Evolutionary conservation across 2,797 vertebrate species (phyloP), one percentile per base, ranked within the genome.

Genomic region (Leptatherina wallacei): DNA sequence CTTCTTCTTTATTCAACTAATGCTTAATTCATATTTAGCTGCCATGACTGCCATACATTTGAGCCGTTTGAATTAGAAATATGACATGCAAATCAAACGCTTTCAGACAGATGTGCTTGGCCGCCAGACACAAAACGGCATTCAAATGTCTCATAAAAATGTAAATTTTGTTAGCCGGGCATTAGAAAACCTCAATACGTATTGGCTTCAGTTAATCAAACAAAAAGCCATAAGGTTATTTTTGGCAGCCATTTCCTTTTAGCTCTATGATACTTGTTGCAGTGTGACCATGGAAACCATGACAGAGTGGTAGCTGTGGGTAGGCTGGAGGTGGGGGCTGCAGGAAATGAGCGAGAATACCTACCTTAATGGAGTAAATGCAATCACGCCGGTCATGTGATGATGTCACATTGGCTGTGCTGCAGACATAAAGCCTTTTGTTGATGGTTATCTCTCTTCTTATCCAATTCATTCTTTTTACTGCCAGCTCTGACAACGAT

Each of bases 361-460:
- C 69, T 66, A 72, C 42, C 59, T 68, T 82, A 88, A 86, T 71
- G 61, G 78, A 72, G 65, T 51, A 78, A 91, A 88, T 70, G 85
- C 71, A 84, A 66, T 87, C 81, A 75, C 60, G 47, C 22, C 57
- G n/a, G 84, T 92, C 88, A 90, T 89, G 83, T 88, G 88, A 85
- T 61, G 76, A 79, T 80, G 87, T 90, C 85, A 85, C 79, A 56
- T 38, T 69, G 61, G 60, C 72, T 42, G 12, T 22, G 70, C 56
- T 55, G 69, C 57, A 61, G 66, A 81, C 86, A 79, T 78, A 36
- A 32, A 61, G 78, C 61, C 77, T 76, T 83, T 88, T 77, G 84
- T 86, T 67, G 49, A 40, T 2, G 29, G 44, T 61, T 33, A 33
- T 56, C 61, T 68, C 24, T 64, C 52, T 24, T 24, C 22, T 64